Evolutionary conservation across 2,888 invertebrate species (phyloP).

Genomic region (Troides aeacus): DNA sequence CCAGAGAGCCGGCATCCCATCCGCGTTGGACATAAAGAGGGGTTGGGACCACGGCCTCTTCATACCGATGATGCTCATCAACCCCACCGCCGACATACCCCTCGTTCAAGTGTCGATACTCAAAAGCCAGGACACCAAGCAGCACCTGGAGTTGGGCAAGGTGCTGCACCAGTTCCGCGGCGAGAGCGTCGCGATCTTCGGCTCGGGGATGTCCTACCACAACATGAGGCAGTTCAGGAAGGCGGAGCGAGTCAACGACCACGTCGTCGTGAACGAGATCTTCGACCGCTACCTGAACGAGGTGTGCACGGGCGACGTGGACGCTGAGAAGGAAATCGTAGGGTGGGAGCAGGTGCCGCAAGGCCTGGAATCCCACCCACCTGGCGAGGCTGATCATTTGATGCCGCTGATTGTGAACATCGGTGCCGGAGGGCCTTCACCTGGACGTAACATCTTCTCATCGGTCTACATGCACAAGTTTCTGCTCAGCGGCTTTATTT

Average conservation of each 20-base stretch:
- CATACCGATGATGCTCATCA: slow-evolving; percentile 54
- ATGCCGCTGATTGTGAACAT: slow-evolving; percentile 52
- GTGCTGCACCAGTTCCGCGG: slow-evolving; percentile 45
- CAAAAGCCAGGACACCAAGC: slow-evolving; percentile 44
- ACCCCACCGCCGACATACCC: slow-evolving; percentile 51
- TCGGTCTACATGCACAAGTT: slow-evolving; percentile 43
- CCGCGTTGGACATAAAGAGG: slow-evolving; percentile 44
- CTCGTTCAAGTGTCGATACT: slow-evolving; percentile 51
- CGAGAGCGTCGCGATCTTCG: slow-evolving; percentile 48
- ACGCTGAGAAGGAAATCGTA: slow-evolving; percentile 33
- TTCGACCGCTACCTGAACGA: slow-evolving; percentile 42
- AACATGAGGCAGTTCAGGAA: slow-evolving; percentile 41
- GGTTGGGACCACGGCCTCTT: slow-evolving; percentile 60
- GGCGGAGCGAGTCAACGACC: slow-evolving; percentile 28
- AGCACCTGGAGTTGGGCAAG: slow-evolving; percentile 49
- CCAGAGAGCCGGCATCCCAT: slow-evolving; percentile 39
- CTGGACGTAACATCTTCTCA: slow-evolving; percentile 44
- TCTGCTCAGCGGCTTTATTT: slow-evolving; percentile 47
- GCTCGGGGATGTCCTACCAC: slow-evolving; percentile 53
- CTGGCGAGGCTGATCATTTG: slow-evolving; percentile 48
- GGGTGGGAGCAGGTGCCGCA: slow-evolving; percentile 41
- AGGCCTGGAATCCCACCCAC: slow-evolving; percentile 43
- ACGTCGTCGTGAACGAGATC: slow-evolving; percentile 35
- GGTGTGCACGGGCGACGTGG: slow-evolving; percentile 37
- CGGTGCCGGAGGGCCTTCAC: slow-evolving; percentile 44